A percentile compares a stretch with the other conserved stretches of the same genome.
phyloP scores from a whole-genome alignment of 2,113 vertebrate genomes.

The Hylia prasina region DNA sequence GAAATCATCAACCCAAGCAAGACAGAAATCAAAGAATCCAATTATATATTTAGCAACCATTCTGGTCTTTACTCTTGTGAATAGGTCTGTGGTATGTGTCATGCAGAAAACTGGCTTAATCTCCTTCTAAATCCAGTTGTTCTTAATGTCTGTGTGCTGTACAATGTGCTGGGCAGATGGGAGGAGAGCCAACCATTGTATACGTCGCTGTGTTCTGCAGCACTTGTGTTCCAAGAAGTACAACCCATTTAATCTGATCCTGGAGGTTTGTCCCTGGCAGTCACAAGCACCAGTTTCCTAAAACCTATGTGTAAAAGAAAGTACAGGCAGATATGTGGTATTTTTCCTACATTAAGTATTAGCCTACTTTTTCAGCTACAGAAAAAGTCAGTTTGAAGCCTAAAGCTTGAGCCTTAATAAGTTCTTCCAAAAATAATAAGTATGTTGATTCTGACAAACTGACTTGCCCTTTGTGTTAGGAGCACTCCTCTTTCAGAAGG shows the following conservation, averaged over 20 bases:
- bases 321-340: background rate
- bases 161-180: background rate
- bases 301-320: background rate
- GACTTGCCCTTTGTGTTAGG: background rate
- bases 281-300: background rate
- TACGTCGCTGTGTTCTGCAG: background rate
- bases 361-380: background rate
- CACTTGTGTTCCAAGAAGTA: background rate
- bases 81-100: background rate
- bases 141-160: background rate
- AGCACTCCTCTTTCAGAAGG: background rate
- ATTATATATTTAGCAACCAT: background rate
- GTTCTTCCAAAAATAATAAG: background rate
- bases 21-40: background rate
- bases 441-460: background rate
- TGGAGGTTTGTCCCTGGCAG: background rate
- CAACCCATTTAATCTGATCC: background rate
- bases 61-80: background rate
- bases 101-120: background rate
- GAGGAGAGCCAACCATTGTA: background rate
- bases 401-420: background rate
- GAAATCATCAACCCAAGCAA: background rate
- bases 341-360: background rate
- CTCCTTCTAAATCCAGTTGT: background rate
- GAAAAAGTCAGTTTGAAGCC: background rate